Evolutionary conservation across 2,888 invertebrate genomes (phyloP).

Genomic region (Calliphora vomitoria): DNA sequence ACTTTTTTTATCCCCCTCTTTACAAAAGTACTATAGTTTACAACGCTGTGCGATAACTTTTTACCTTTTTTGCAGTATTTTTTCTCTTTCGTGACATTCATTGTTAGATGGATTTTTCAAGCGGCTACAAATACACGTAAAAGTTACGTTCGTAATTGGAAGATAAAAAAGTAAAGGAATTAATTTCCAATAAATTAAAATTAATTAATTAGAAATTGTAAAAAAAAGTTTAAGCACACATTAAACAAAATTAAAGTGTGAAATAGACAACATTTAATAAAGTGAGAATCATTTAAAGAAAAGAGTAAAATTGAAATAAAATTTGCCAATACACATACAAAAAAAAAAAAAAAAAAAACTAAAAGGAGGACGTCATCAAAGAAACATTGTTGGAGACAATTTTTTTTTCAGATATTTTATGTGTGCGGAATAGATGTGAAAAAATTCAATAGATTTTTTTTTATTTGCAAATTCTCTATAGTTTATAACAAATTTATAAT

Average conservation of each 20-base stretch:
- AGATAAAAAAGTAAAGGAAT: constrained; percentile 56
- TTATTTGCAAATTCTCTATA: constrained; percentile 16
- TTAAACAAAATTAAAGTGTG: constrained; percentile 13
- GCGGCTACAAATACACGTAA: constrained; percentile 63
- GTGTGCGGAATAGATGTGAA: constrained; percentile 28
- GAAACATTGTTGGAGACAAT: constrained; percentile 58
- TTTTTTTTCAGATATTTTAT: constrained; percentile 52
- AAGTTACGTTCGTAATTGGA: constrained; percentile 55
- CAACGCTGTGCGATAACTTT: too few relatives aligned
- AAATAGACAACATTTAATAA: neutral
- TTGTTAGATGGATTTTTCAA: constrained; percentile 70
- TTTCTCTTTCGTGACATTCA: constrained; percentile 23
- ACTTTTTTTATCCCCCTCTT: too few relatives aligned
- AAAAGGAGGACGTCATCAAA: constrained; percentile 71
- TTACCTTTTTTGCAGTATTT: neutral
- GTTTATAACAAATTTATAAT: neutral
- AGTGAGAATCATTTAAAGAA: constrained; percentile 15
- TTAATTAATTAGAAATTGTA: constrained; percentile 30
- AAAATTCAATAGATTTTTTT: constrained; percentile 12
- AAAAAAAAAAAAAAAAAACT: constrained; percentile 30
- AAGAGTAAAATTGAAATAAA: constrained; percentile 17
- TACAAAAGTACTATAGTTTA: too few relatives aligned
- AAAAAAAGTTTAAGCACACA: constrained; percentile 3
- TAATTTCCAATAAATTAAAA: constrained; percentile 55
- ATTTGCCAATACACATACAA: constrained; percentile 41